phyloP scores from a whole-genome alignment of 2,888 invertebrate species.

The Gandaritis pyraliata region DNA sequence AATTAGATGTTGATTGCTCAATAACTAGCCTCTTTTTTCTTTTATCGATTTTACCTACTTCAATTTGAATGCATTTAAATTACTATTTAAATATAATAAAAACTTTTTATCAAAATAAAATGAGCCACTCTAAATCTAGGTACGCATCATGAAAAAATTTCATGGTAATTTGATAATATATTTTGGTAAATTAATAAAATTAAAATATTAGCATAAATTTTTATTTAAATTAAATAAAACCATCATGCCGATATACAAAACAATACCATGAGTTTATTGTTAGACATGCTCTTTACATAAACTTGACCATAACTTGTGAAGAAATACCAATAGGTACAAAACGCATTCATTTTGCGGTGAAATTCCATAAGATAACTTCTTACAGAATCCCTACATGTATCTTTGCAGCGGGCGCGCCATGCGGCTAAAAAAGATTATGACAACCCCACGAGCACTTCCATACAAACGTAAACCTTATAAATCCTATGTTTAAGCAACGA shows the following conservation, averaged over 20 bases:
- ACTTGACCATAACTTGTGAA: conserved; percentile 28
- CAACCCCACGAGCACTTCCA: conserved; percentile 68
- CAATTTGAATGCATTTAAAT: not conserved
- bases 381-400: conserved; percentile 69
- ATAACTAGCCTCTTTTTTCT: conserved; percentile 46
- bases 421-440: conserved; percentile 83
- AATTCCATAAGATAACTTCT: conserved; percentile 67
- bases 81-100: no score
- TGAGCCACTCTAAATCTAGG: no score
- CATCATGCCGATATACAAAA: not conserved
- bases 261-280: conserved; percentile 44
- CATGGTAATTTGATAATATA: no score
- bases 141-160: no score
- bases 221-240: not conserved
- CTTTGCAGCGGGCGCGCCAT: conserved; percentile 69
- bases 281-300: conserved; percentile 21
- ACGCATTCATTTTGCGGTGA: conserved; percentile 51
- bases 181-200: no score
- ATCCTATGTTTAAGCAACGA: conserved; percentile 58
- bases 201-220: no score
- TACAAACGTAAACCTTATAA: conserved; percentile 71
- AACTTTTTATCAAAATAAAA: no score
- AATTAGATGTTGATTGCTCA: conserved; percentile 60
- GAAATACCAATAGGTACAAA: conserved; percentile 20
- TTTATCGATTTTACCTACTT: not conserved